Conservation (phyloP, 2,888 invertebrate genomes). For the Lycocerus yunnanus region DNA sequence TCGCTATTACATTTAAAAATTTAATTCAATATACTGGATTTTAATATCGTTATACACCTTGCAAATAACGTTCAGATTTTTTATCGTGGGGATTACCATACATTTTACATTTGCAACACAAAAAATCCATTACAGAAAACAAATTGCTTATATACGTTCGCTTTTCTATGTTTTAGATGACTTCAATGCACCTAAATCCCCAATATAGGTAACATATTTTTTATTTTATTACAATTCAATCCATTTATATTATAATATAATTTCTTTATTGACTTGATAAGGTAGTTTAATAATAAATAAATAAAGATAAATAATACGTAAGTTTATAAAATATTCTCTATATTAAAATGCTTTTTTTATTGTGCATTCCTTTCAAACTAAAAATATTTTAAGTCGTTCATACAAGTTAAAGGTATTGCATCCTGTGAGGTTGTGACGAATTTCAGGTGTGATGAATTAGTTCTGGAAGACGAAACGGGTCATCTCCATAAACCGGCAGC, state of each 20-base stretch:
- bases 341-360: background rate
- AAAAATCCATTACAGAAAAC: conserved; percentile 45
- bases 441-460: conserved; percentile 20
- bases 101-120: conserved; percentile 43
- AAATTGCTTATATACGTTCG: conserved; percentile 40
- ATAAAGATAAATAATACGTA: background rate
- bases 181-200: conserved; percentile 23
- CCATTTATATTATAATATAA: conserved; percentile 25
- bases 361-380: background rate
- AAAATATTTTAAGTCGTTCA: background rate
- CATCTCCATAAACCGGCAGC: conserved; percentile 30
- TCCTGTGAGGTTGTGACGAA: conserved; percentile 18
- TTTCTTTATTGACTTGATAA: conserved; percentile 14
- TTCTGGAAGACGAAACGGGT: conserved; percentile 15
- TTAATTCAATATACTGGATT: background rate
- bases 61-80: conserved; percentile 17
- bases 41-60: conserved; percentile 4
- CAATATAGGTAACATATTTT: conserved; percentile 28
- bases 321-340: background rate
- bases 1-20: background rate
- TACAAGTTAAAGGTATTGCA: background rate
- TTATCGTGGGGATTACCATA: conserved; percentile 40
- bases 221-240: conserved; percentile 22
- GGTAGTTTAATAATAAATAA: conserved; percentile 2
- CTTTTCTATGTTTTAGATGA: conserved; percentile 35